These are phyloP conservation scores for Drosophila paucipuncta DNA, from an alignment of 2,888 invertebrate genomes.

Conservation along the genomic window DNA sequence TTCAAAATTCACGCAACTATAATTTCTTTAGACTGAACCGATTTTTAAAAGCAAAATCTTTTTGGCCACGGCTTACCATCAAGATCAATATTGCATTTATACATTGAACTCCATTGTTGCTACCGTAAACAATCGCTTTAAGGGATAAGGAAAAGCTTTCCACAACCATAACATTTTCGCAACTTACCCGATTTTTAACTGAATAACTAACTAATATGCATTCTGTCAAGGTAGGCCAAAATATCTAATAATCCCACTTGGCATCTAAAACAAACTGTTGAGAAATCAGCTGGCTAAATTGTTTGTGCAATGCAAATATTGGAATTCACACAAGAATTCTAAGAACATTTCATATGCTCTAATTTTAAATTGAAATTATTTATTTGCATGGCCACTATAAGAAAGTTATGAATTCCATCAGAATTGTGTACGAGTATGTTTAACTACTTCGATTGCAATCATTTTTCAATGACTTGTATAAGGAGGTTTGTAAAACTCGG, in stretches of 20 bases:
- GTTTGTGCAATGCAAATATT: background rate
- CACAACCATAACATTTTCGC: background rate
- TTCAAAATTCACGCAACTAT: background rate
- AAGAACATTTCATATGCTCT: background rate
- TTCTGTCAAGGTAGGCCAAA: background rate
- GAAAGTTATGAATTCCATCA: background rate
- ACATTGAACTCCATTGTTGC: background rate
- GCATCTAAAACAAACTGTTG: background rate
- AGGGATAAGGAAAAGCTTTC: background rate
- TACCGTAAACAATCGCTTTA: background rate
- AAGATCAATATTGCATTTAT: background rate
- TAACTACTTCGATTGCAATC: background rate
- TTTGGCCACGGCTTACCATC: background rate
- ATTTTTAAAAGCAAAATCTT: background rate
- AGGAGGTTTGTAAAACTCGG: constrained; percentile 11
- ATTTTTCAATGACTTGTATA: constrained; percentile 3
- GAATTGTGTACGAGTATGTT: background rate
- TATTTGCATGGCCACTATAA: background rate
- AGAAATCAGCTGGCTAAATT: background rate
- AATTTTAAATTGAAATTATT: background rate
- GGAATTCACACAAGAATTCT: background rate
- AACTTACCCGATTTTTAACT: background rate
- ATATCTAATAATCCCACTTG: background rate
- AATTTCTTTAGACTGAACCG: background rate
- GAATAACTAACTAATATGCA: background rate